These are phyloP conservation scores for Hydrolagus colliei DNA, from an alignment of 2,797 vertebrate species.

Conservation along the genomic window DNA sequence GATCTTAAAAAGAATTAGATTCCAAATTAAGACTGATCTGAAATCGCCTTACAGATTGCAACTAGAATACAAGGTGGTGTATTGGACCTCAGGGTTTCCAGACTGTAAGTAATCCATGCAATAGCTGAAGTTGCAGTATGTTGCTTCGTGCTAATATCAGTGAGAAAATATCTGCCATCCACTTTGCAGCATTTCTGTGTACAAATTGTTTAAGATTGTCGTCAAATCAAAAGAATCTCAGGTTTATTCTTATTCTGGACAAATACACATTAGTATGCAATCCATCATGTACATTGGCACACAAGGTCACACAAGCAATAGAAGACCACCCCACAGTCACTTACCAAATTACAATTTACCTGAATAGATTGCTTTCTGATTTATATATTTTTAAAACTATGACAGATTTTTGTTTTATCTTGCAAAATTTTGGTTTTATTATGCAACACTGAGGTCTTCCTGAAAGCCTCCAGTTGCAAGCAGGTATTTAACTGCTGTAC, in stretches of 20 bases:
- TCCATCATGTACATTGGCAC: background rate
- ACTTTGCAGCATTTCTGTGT: too few relatives aligned
- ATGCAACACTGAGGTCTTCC: background rate
- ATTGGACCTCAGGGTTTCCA: too few relatives aligned
- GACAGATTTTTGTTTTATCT: background rate
- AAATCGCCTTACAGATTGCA: too few relatives aligned
- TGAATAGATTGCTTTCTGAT: background rate
- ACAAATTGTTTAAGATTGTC: too few relatives aligned
- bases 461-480: background rate
- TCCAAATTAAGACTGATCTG: too few relatives aligned
- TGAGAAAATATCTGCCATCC: too few relatives aligned
- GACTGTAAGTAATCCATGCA: too few relatives aligned
- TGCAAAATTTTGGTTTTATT: background rate
- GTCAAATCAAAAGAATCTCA: slow-evolving; percentile 12
- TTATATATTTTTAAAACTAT: background rate
- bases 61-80: too few relatives aligned
- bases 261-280: slow-evolving; percentile 9
- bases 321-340: background rate
- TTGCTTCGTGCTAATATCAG: too few relatives aligned
- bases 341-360: slow-evolving; percentile 16
- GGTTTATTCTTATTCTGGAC: slow-evolving; percentile 17
- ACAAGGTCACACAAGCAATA: slow-evolving; percentile 1
- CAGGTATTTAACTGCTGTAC: background rate
- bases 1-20: too few relatives aligned
- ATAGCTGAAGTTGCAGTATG: too few relatives aligned